A percentile compares a stretch with the other conserved stretches of the same genome.
Evolutionary conservation across 2,888 invertebrate genomes (phyloP).

Genomic region (Heteromyza rotundicornis): DNA sequence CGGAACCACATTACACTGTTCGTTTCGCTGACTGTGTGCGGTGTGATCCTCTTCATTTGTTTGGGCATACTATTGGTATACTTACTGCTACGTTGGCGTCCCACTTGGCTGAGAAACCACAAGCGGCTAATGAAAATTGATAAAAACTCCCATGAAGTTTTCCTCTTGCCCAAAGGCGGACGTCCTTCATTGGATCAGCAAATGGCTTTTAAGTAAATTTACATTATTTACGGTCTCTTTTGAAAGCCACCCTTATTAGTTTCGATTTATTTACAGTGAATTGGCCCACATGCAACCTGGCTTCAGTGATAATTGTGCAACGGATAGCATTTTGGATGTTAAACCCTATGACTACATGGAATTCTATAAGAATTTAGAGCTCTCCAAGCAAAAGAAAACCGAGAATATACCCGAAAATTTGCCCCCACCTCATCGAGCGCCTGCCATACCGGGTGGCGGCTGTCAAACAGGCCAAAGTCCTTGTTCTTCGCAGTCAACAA

Average conservation of each 20-base stretch:
- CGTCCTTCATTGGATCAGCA: background rate
- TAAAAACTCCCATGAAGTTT: slow-evolving; percentile 28
- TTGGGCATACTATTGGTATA: slow-evolving; percentile 39
- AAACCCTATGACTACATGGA: slow-evolving; percentile 18
- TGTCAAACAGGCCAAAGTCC: too few relatives aligned
- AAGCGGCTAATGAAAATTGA: slow-evolving; percentile 30
- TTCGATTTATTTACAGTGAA: too few relatives aligned
- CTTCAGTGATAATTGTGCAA: too few relatives aligned
- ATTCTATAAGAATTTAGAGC: slow-evolving; percentile 12
- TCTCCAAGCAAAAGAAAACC: background rate
- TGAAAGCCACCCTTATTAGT: too few relatives aligned
- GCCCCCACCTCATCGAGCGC: slow-evolving; percentile 42
- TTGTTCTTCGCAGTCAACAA: background rate
- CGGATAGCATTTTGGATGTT: too few relatives aligned
- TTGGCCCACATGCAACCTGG: background rate
- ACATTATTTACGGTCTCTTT: too few relatives aligned
- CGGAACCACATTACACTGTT: slow-evolving; percentile 28
- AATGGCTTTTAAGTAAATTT: too few relatives aligned
- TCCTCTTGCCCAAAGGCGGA: slow-evolving; percentile 33
- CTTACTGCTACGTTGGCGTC: slow-evolving; percentile 36
- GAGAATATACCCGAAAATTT: slow-evolving; percentile 13
- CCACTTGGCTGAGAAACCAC: slow-evolving; percentile 38
- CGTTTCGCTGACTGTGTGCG: slow-evolving; percentile 31
- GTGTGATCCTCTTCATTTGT: slow-evolving; percentile 31
- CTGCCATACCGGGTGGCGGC: slow-evolving; percentile 28